Conservation (phyloP, 64 coral and sea anemone genomes). For the Montipora cactus region DNA sequence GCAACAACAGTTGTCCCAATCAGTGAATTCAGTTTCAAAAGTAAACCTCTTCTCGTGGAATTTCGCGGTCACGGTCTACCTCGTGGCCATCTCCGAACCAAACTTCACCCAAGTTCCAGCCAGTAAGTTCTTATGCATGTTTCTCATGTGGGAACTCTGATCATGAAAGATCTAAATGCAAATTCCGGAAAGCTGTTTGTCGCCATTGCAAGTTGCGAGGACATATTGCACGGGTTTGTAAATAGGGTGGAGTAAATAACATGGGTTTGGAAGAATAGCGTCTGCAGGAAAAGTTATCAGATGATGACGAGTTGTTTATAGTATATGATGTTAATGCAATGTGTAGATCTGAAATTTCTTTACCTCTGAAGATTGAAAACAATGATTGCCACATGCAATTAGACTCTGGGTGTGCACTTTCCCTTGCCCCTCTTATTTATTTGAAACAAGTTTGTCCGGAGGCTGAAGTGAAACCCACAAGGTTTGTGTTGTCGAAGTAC, state of each 20-base stretch:
- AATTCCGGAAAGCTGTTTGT: constrained; percentile 30
- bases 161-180: constrained; percentile 57
- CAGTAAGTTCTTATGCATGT: constrained; percentile 51
- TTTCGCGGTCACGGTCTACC: no score
- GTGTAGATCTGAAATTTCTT: constrained; percentile 70
- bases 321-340: constrained; percentile 34
- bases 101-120: constrained; percentile 1
- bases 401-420: constrained; percentile 72
- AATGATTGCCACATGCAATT: constrained; percentile 64
- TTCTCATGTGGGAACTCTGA: constrained; percentile 66
- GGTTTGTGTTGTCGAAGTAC: constrained; percentile 35
- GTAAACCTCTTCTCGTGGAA: no score
- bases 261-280: constrained; percentile 2
- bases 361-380: constrained; percentile 51
- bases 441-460: constrained; percentile 47
- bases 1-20: no score
- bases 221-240: constrained; percentile 54
- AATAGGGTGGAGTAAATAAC: constrained; percentile 40
- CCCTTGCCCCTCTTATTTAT: constrained; percentile 14
- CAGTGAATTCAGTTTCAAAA: no score
- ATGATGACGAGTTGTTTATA: not conserved
- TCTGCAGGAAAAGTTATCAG: not conserved
- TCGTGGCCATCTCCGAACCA: not conserved
- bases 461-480: constrained; percentile 40
- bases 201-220: constrained; percentile 28